Conservation (phyloP, 2,113 vertebrate genomes). For the human (Homo sapiens) region GRCh38 chr1:222388001-222388500, state of each 20-base stretch:
- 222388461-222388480: not conserved
- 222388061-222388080: not conserved
- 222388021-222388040: not conserved
- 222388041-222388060: not conserved
- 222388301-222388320: not conserved
- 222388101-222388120: not conserved
- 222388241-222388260: not conserved
- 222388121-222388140: not conserved
- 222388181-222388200: not conserved
- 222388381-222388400: not conserved
- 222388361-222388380: rapidly evolving
- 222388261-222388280: not conserved
- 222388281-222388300: not conserved
- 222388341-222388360: not conserved
- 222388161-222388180: not conserved
- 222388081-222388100: not conserved
- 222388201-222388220: not conserved
- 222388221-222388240: not conserved
- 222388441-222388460: not conserved
- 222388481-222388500: not conserved
- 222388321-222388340: not conserved
- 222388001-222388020: not conserved
- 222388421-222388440: not conserved
- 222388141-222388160: not conserved
- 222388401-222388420: not conserved